Percentiles rank a stretch among this genome's conserved stretches.
These are phyloP conservation scores for Circaetus gallicus DNA, from an alignment of 2,113 vertebrate genomes.

Conservation along the genomic window DNA sequence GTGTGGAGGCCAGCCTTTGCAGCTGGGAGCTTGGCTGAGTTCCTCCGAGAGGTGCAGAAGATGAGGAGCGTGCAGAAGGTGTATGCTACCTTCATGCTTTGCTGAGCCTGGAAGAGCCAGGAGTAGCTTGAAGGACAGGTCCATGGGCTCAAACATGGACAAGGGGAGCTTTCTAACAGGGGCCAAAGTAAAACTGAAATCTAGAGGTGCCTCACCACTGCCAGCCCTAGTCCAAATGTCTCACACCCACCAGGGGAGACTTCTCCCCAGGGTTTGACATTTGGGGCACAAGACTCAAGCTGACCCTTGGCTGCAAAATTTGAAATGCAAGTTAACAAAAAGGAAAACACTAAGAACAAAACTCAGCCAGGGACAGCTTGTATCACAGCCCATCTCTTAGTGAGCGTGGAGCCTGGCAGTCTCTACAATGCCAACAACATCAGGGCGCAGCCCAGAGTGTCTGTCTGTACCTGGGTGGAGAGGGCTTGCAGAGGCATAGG, in stretches of 20 bases:
- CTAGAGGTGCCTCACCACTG: background rate
- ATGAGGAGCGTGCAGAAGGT: accelerated
- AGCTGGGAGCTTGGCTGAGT: background rate
- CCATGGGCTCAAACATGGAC: background rate
- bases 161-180: background rate
- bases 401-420: accelerated
- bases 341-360: background rate
- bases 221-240: background rate
- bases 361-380: accelerated
- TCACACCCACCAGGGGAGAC: background rate
- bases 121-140: background rate
- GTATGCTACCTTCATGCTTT: background rate
- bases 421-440: background rate
- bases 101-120: background rate
- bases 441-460: accelerated
- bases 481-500: accelerated
- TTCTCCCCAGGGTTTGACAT: background rate
- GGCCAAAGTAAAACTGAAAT: background rate
- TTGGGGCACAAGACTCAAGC: background rate
- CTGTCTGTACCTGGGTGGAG: accelerated
- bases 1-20: background rate
- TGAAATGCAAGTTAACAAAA: background rate
- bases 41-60: background rate
- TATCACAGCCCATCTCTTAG: background rate
- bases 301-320: background rate